Evolutionary conservation across 1,140 invertebrate species (phyloP).

Genomic region (Tetramorium parvispinum): DNA sequence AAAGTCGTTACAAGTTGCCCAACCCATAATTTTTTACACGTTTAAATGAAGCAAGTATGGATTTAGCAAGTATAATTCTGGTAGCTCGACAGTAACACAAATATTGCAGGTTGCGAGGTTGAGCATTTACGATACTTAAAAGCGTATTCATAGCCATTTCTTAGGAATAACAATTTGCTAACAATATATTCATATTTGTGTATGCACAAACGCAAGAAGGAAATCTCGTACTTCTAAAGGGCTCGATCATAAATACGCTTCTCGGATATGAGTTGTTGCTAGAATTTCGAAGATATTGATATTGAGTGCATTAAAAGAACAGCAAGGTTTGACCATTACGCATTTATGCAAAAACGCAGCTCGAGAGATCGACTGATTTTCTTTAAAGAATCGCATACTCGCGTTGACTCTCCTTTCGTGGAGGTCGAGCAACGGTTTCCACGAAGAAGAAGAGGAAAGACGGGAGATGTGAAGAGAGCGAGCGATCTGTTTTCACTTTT

Average conservation of each 20-base stretch:
- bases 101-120: slow-evolving; percentile 11
- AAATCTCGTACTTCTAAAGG: neutral
- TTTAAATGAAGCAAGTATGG: slow-evolving; percentile 10
- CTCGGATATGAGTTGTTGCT: neutral
- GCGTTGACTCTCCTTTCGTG: slow-evolving; percentile 2
- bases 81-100: slow-evolving; percentile 23
- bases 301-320: neutral
- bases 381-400: slow-evolving; percentile 34
- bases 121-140: neutral
- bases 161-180: neutral
- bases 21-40: slow-evolving; percentile 20
- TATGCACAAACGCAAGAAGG: neutral
- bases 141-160: neutral
- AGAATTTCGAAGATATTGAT: slow-evolving; percentile 6
- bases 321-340: neutral
- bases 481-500: slow-evolving; percentile 81
- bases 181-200: slow-evolving; percentile 12
- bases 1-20: neutral
- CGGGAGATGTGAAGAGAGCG: slow-evolving; percentile 1
- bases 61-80: slow-evolving; percentile 2
- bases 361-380: neutral
- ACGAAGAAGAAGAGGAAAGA: slow-evolving; percentile 16
- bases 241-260: neutral
- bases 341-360: slow-evolving; percentile 2
- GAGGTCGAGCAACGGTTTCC: slow-evolving; percentile 68